Conservation (phyloP, 2,113 vertebrate genomes). For the Trichomycterus rosablanca region DNA sequence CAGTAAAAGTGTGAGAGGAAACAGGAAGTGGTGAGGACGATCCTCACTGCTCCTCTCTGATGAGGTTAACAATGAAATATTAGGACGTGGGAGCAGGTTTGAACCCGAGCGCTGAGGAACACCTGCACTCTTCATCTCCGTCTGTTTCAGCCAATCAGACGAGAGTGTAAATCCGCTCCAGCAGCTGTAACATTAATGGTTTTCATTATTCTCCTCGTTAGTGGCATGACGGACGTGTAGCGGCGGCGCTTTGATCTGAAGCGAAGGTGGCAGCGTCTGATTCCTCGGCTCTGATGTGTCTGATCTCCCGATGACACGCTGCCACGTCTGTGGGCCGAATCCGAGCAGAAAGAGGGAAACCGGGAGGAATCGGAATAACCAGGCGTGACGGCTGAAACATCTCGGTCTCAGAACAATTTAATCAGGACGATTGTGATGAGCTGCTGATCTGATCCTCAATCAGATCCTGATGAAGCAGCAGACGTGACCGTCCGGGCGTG, state of each 20-base stretch:
- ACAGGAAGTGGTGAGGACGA: too few relatives aligned
- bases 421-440: slow-evolving; percentile 15
- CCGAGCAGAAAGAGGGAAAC: slow-evolving; percentile 5
- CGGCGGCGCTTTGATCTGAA: slow-evolving; percentile 31
- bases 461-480: not conserved
- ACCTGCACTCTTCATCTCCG: too few relatives aligned
- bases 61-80: not conserved
- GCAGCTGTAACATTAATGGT: slow-evolving; percentile 1
- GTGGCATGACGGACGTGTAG: slow-evolving; percentile 37
- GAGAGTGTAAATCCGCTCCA: not conserved
- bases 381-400: slow-evolving; percentile 35
- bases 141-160: not conserved
- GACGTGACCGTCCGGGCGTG: too few relatives aligned
- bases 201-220: not conserved
- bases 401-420: slow-evolving; percentile 31
- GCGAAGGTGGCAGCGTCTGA: slow-evolving; percentile 39
- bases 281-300: slow-evolving; percentile 30
- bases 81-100: not conserved
- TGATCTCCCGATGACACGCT: slow-evolving; percentile 39
- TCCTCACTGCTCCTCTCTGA: too few relatives aligned
- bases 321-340: slow-evolving; percentile 22
- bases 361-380: slow-evolving; percentile 34
- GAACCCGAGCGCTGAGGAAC: too few relatives aligned
- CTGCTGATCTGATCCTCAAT: slow-evolving; percentile 15
- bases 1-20: too few relatives aligned